Evolutionary conservation across 2,797 vertebrate genomes (phyloP), one percentile per base, ranked within the genome.

Genomic region (Diceros bicornis): DNA sequence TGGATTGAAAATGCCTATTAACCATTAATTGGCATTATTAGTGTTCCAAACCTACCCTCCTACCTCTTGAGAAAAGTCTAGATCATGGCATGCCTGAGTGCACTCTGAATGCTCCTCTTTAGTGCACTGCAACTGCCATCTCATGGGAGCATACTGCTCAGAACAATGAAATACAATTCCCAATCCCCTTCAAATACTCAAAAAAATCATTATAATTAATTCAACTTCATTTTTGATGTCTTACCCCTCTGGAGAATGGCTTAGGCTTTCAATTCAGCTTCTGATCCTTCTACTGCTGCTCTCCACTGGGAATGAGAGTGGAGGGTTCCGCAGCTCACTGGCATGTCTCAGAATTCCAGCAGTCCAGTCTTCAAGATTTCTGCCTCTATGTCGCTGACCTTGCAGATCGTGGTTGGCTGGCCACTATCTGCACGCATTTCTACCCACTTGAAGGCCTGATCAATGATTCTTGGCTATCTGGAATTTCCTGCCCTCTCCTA

Each of bases 171-270:
- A 72, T 52, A 52, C 71, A 81, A 57, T 37, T 68, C 41, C 10
- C 10, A 37, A 55, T 14, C 55, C 47, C 16, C 25, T 25, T 27
- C 37, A 89, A 68, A 52, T 23, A n/a, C 29, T 96, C 44, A 44
- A 29, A 85, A 72, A 52, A 55, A 86, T 64, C 23, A 57, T 50
- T 72, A 25, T n/a, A 84, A 95, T 71, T 50, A 92, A 91, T 78
- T 91, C 18, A 68, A 47, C 23, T 50, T 91, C 64, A 12, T 59
- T 84, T 90, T 75, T 74, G 34, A 83, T 74, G 10, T 57, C 44
- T 88, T 84, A 62, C 44, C 44, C 64, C 55, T 86, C 27, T 83
- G 55, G 32, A 59, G 50, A 69, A 91, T 88, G 27, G 6, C 34
- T 88, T 79, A 14, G 55, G 27, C 21, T 91, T 47, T 91, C 52